Evolutionary conservation across 2,113 vertebrate genomes (phyloP), one percentile per base, ranked within the genome.

Genomic region (Lutjanus erythropterus): DNA sequence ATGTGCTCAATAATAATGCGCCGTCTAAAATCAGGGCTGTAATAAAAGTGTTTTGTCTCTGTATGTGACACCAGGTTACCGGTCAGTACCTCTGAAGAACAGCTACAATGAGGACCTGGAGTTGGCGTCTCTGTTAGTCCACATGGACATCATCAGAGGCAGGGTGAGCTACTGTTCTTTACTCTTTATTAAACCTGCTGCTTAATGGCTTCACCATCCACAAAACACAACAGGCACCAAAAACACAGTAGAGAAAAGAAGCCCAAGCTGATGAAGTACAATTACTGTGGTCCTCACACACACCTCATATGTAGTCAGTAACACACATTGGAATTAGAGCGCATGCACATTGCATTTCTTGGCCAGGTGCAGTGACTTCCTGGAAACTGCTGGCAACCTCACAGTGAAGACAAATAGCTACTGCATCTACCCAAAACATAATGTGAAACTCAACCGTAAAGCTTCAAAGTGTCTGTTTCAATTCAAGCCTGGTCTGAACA

Each of bases 51-150:
- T 42, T 19, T 16, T 42, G 16, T 80, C 1, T 71, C 25, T 74
- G n/a, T 59, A 21, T 78, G 1, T 78, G 23, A 46, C 44, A 6
- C 5, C 10, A 99, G 98, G 98, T 41, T 98, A 97, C 86, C 94
- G 98, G 86, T 97, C 98, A 0, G 97, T 99, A 59, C 97, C 97
- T 49, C 89, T 99, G 90, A 99, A 97, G 93, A 99, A 99, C 95
- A 99, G 97, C 96, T 99, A 97, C 94, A 99, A 96, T 0, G 98
- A 99, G 90, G 98, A 97, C 78, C 94, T 99, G 90, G 98, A 99
- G 93, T 78, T 99, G 93, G 97, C 98, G 2, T 97, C 97, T 3
- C 93, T 99, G 83, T 95, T 99, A 0, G 93, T 99, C 71, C 97
- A 97, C 90, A 93, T 99, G 39, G 96, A 98, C 19, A 87, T 97